Evolutionary conservation across 2,888 invertebrate genomes (phyloP).

Genomic region (Pterostichus madidus): DNA sequence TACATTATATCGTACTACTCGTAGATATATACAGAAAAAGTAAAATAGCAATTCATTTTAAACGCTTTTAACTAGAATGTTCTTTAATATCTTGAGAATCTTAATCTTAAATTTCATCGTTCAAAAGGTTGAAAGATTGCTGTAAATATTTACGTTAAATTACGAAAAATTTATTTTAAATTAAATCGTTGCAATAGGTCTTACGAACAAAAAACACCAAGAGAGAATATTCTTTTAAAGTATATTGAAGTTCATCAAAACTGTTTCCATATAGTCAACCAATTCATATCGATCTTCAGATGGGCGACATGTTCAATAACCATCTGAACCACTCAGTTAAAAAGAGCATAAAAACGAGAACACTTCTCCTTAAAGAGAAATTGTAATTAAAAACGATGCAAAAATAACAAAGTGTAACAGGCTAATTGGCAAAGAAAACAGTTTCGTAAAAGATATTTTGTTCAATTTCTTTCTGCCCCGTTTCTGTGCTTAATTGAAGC

Average conservation of each 20-base stretch:
- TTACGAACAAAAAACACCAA: slow-evolving; percentile 27
- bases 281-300: background rate
- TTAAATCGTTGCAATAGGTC: slow-evolving; percentile 31
- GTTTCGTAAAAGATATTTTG: slow-evolving; percentile 61
- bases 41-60: no score
- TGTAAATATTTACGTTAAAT: slow-evolving; percentile 21
- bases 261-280: slow-evolving; percentile 23
- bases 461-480: slow-evolving; percentile 53
- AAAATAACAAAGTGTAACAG: slow-evolving; percentile 76
- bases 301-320: background rate
- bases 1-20: no score
- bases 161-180: slow-evolving; percentile 55
- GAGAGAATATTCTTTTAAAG: slow-evolving; percentile 59
- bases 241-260: slow-evolving; percentile 62
- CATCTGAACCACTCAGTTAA: slow-evolving; percentile 67
- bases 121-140: background rate
- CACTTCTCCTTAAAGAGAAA: slow-evolving; percentile 72
- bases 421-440: slow-evolving; percentile 77
- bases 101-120: no score
- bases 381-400: slow-evolving; percentile 77
- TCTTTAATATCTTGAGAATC: no score
- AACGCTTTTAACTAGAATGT: no score
- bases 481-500: slow-evolving; percentile 54
- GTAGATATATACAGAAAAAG: no score
- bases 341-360: slow-evolving; percentile 73